Base-by-base conservation (phyloP, 2,797 vertebrate genomes). In the Chromobotia macracanthus region DNA sequence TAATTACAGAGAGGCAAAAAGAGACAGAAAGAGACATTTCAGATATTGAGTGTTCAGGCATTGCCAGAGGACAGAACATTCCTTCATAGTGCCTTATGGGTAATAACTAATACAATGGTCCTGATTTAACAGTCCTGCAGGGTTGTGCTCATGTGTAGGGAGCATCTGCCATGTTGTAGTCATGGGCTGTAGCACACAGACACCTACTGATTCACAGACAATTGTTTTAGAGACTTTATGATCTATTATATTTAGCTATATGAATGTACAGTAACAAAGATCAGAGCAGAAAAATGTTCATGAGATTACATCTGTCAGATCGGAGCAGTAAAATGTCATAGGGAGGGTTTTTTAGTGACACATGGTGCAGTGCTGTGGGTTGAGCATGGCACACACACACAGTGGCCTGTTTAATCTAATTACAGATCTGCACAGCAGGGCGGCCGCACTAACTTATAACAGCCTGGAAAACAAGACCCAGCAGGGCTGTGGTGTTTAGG, bases 331-430 rank as follows among this genome's bases (percentile, higher is more conserved):
- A 66, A 65, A 41, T 1, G 5, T 53, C 13, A 16, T 28, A 48
- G 51, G n/a, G 13, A 13, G 2, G 58, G 38, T 67, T 76, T 67
- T 56, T 44, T 68, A 13, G 21, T 12, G 41, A 48, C 25, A 25
- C 25, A 38, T 41, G 38, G 6, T 63, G 56, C 58, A 63, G 19
- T 53, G 46, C 63, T 60, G 46, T 64, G 18, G 51, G 58, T 58
- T 18, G 7, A 15, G 63, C 46, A 70, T 63, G 25, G 56, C 76
- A 75, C 76, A 75, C 79, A 55, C 41, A 67, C 75, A 71, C 75
- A 82, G 74, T 61, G 66, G 71, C 58, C 83, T 84, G 82, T 89
- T 88, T 88, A 90, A 92, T 91, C 82, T 87, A 88, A 91, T 91
- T 90, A 90, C 83, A 89, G 86, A 69, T 66, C 69, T 87, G 82